Conservation (phyloP, 2,113 vertebrate genomes). For the Cololabis saira region DNA sequence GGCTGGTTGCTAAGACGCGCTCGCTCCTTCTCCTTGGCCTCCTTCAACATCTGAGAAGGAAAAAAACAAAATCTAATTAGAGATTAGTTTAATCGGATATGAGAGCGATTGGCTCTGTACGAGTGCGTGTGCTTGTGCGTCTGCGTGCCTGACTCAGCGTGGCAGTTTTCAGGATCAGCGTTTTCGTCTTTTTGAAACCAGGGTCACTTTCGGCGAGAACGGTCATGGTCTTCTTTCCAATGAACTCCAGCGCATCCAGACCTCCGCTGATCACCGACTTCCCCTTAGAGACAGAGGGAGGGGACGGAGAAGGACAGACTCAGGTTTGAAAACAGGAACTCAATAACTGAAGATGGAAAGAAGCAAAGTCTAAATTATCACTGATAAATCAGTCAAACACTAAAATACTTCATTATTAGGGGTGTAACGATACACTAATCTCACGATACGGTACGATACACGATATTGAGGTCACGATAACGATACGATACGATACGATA, state of each 20-base stretch:
- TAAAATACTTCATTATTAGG: too few species aligned
- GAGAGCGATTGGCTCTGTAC: not conserved
- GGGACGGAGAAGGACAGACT: not conserved
- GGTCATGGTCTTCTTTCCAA: constrained; percentile 98
- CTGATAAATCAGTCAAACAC: too few species aligned
- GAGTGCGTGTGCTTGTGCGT: not conserved
- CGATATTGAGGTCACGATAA: too few species aligned
- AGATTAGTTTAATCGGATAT: not conserved
- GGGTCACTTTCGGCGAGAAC: constrained; percentile 97
- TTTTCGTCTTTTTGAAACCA: constrained; percentile 97
- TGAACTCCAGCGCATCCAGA: constrained; percentile 97
- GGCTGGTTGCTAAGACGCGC: constrained; percentile 87
- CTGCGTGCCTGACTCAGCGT: constrained; percentile 92
- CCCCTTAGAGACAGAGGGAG: constrained; percentile 78
- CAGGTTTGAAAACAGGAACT: not conserved
- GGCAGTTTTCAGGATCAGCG: constrained; percentile 92
- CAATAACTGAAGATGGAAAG: not conserved
- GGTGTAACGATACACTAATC: too few species aligned
- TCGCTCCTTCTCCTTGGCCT: constrained; percentile 97
- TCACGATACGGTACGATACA: too few species aligned
- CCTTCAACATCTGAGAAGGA: constrained; percentile 88
- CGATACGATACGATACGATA: too few species aligned
- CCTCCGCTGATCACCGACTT: constrained; percentile 94
- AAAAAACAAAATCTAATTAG: not conserved
- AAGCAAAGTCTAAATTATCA: not conserved